Conservation (phyloP, 2,113 vertebrate genomes). For the Channa maculata region DNA sequence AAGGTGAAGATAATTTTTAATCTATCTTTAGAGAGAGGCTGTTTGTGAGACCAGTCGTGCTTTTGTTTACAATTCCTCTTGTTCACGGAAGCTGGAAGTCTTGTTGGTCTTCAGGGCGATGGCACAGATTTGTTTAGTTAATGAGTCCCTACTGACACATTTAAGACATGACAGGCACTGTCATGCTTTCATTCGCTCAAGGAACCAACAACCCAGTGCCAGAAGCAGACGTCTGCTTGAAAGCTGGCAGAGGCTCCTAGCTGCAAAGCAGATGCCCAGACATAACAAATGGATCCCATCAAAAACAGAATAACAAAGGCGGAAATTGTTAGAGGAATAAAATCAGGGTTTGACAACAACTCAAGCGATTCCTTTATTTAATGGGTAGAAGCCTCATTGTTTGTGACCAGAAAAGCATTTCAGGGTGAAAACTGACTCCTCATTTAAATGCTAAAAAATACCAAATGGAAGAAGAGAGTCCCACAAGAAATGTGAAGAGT, state of each 20-base stretch:
- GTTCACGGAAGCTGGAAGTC: conserved; percentile 50
- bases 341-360: conserved; percentile 49
- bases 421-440: conserved; percentile 19
- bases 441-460: conserved; percentile 34
- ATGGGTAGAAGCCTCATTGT: conserved; percentile 28
- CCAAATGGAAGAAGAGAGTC: conserved; percentile 1
- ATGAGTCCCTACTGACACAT: conserved; percentile 79
- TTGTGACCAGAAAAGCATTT: conserved; percentile 24
- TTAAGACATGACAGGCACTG: conserved; percentile 74
- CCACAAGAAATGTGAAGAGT: background rate
- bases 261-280: conserved; percentile 69
- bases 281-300: conserved; percentile 65
- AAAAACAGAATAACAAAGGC: conserved; percentile 59
- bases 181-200: conserved; percentile 70
- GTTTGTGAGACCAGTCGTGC: conserved; percentile 37
- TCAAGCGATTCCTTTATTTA: conserved; percentile 42
- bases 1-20: conserved; percentile 2
- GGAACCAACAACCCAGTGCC: conserved; percentile 64
- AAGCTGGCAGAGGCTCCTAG: conserved; percentile 63
- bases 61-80: conserved; percentile 58
- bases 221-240: conserved; percentile 68
- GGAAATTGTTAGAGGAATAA: conserved; percentile 49
- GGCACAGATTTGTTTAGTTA: conserved; percentile 79
- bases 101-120: conserved; percentile 56
- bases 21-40: conserved; percentile 20